Conservation (phyloP, 1,140 invertebrate genomes). For the Camponotus pennsylvanicus region DNA sequence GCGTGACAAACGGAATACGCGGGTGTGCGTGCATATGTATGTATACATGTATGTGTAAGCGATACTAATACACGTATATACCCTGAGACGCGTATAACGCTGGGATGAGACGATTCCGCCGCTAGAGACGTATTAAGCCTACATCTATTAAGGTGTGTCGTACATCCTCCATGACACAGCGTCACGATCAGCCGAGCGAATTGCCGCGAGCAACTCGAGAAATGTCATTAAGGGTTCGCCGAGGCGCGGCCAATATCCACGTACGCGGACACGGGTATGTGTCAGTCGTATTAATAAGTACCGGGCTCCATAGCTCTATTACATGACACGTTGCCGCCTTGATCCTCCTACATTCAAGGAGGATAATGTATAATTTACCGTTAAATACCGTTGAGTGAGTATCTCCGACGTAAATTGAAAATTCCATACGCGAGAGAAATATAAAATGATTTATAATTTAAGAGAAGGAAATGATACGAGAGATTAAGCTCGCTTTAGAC, state of each 20-base stretch:
- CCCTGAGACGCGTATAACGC: conserved; percentile 7
- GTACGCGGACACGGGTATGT: conserved; percentile 13
- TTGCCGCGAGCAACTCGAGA: conserved; percentile 76
- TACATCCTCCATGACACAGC: conserved; percentile 45
- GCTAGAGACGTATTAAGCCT: conserved; percentile 68
- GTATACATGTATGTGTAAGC: neutral
- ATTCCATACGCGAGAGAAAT: neutral
- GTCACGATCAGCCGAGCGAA: conserved; percentile 66
- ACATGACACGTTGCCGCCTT: neutral
- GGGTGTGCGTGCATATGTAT: neutral
- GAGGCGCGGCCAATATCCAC: conserved; percentile 74
- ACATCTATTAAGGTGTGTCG: conserved; percentile 67
- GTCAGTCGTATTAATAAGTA: conserved; percentile 49
- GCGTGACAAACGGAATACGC: conserved; percentile 1
- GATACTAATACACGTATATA: neutral
- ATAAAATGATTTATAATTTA: neutral
- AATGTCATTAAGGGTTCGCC: conserved; percentile 77
- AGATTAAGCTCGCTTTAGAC: neutral
- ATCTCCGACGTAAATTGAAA: neutral
- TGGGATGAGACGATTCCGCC: conserved; percentile 48
- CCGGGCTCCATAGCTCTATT: conserved; percentile 12
- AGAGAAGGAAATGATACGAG: neutral
- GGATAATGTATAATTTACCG: neutral
- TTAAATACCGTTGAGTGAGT: neutral
- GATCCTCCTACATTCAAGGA: neutral